Conservation (phyloP, 2,797 vertebrate species). For the Ataeniobius toweri region DNA sequence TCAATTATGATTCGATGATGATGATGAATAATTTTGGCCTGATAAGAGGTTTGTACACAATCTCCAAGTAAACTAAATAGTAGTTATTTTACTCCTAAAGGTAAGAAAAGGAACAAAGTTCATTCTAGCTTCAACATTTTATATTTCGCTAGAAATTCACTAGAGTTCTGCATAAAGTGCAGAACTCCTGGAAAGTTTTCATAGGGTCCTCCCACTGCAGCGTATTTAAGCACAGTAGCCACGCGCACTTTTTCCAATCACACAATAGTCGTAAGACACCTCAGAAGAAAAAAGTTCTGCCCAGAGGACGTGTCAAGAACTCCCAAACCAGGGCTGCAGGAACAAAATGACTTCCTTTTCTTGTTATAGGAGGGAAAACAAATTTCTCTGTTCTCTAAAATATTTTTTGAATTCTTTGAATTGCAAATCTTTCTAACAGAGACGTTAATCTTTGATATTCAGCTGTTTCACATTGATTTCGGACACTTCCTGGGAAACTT, state of each 20-base stretch:
- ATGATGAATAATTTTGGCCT: neutral
- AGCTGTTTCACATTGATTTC: conserved; percentile 99
- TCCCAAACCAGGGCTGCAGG: neutral
- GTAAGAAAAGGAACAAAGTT: neutral
- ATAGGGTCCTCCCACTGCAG: neutral
- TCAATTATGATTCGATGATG: neutral
- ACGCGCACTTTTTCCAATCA: neutral
- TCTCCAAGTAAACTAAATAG: neutral
- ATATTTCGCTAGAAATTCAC: neutral
- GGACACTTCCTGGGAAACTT: conserved; percentile 98
- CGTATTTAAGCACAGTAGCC: neutral
- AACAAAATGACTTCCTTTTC: neutral
- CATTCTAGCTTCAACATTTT: no score
- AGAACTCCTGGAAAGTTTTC: neutral
- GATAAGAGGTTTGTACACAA: neutral
- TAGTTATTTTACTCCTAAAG: neutral
- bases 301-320: neutral
- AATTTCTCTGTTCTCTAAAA: neutral
- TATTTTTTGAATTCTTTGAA: neutral
- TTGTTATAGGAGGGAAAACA: neutral
- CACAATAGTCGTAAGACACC: no score
- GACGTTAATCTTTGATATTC: conserved; percentile 33
- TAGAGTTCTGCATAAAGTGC: no score
- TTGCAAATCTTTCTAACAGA: neutral
- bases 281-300: no score